Evolutionary conservation across 92 coral and sea anemone species (phyloP).

Genomic region (Bergia puertoricense): DNA sequence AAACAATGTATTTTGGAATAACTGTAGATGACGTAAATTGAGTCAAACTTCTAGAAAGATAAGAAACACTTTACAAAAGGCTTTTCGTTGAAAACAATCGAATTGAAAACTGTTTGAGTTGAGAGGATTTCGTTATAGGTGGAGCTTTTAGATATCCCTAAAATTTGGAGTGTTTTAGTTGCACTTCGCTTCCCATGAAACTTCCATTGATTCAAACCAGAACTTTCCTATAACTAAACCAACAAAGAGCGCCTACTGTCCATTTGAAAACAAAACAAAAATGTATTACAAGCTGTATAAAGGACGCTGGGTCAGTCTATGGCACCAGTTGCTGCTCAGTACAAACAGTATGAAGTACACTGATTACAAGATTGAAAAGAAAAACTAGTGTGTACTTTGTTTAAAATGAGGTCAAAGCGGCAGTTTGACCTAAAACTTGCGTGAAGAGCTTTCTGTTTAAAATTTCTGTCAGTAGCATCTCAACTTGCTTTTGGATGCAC

Average conservation of each 20-base stretch:
- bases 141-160: neutral
- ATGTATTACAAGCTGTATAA: neutral
- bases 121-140: neutral
- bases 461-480: too few species aligned
- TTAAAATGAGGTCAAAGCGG: too few species aligned
- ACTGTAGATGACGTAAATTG: constrained; percentile 8
- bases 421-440: too few species aligned
- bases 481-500: too few species aligned
- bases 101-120: neutral
- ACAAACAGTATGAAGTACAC: neutral
- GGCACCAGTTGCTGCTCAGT: neutral
- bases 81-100: neutral
- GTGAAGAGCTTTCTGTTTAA: too few species aligned
- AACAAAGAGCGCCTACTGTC: constrained; percentile 7
- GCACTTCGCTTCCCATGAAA: neutral
- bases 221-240: neutral
- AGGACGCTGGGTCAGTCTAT: neutral
- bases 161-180: neutral
- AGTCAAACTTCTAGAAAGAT: constrained; percentile 3
- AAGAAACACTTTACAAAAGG: neutral
- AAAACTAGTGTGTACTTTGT: neutral
- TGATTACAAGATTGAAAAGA: neutral
- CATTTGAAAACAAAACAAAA: neutral
- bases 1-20: neutral
- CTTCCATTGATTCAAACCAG: neutral